A percentile compares a stretch with the other conserved stretches of the same genome.
These are phyloP conservation scores for Synanthedon andrenaeformis DNA, from an alignment of 2,888 invertebrate genomes.

Conservation along the genomic window DNA sequence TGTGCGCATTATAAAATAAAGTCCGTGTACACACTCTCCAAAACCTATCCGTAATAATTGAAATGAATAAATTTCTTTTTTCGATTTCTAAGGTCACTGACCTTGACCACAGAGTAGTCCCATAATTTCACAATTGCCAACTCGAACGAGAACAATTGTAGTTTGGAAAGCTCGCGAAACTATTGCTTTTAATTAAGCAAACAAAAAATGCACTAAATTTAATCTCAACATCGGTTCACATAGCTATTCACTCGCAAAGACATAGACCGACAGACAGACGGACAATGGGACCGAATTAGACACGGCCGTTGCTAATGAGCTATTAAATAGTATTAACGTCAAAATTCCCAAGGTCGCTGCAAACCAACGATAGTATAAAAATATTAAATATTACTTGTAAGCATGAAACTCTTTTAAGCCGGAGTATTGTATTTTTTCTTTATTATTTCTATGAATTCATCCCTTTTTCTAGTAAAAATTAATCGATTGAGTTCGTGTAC, in stretches of 20 bases:
- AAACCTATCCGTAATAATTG: no score
- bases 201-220: conserved; percentile 5
- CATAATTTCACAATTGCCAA: not conserved
- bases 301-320: conserved; percentile 8
- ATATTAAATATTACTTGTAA: not conserved
- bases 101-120: not conserved
- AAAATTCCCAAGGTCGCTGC: not conserved
- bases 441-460: no score
- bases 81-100: not conserved
- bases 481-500: no score
- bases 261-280: conserved; percentile 6
- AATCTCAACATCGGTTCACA: conserved; percentile 3
- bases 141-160: not conserved
- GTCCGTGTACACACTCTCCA: no score
- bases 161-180: not conserved
- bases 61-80: no score
- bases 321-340: not conserved
- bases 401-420: no score
- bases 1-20: no score
- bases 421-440: no score
- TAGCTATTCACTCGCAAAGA: not conserved
- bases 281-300: conserved; percentile 22
- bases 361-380: not conserved
- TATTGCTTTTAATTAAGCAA: not conserved
- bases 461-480: no score